Conservation (phyloP, 2,797 vertebrate species). For the Sus cebifrons region DNA sequence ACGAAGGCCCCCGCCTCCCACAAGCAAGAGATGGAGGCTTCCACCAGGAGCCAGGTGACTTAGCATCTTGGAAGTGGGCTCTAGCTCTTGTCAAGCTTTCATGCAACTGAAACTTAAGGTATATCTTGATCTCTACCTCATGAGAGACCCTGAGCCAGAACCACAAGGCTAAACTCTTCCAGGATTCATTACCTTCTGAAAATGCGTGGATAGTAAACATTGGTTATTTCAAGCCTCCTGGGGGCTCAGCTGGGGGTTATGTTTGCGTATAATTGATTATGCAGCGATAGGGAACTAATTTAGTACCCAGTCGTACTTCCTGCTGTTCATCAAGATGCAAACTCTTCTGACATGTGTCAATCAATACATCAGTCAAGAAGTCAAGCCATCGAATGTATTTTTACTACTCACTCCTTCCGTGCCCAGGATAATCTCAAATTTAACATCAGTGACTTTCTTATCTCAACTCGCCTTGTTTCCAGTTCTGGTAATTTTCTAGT, state of each 20-base stretch:
- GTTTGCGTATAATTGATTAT: neutral
- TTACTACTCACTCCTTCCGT: neutral
- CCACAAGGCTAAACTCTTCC: neutral
- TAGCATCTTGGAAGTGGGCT: neutral
- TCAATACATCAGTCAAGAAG: neutral
- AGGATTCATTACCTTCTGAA: neutral
- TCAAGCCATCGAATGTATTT: neutral
- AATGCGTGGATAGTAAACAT: neutral
- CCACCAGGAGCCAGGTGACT: too few species aligned
- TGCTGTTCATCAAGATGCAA: neutral
- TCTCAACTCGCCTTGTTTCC: neutral
- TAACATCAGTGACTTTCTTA: neutral
- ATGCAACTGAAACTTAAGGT: neutral
- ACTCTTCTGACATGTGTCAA: neutral
- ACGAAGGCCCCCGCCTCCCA: neutral
- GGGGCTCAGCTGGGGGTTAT: neutral
- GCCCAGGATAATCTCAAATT: neutral
- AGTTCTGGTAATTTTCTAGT: conserved; percentile 27
- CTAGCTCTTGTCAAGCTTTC: neutral
- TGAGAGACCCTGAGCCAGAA: neutral
- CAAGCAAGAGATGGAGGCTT: neutral
- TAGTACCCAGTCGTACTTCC: neutral
- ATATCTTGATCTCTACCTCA: neutral
- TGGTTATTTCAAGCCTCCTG: neutral
- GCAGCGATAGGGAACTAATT: neutral